Conservation (phyloP, 2,113 vertebrate species). For the Rallus limicola region DNA sequence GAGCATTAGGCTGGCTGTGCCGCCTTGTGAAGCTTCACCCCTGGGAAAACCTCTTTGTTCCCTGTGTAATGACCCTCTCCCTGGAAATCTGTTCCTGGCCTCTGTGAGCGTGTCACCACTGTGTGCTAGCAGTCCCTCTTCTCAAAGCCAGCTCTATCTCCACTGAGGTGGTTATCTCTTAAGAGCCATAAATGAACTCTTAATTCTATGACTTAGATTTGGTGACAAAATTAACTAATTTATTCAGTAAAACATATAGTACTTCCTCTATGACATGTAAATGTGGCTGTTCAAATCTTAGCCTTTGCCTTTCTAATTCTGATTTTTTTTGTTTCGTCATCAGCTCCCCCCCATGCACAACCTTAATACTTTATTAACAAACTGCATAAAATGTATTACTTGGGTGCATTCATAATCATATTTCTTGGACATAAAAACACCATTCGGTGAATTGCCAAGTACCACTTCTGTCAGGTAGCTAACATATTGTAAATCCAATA, state of each 20-base stretch:
- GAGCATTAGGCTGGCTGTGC: background rate
- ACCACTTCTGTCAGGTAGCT: slow-evolving; percentile 11
- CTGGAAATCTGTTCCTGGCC: background rate
- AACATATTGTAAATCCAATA: slow-evolving; percentile 40
- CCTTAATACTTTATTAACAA: background rate
- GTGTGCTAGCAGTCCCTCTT: background rate
- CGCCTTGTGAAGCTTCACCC: background rate
- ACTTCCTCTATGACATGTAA: background rate
- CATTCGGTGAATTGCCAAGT: slow-evolving; percentile 28
- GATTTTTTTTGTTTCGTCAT: background rate
- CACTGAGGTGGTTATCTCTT: slow-evolving; percentile 4
- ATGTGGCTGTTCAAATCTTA: slow-evolving; percentile 5
- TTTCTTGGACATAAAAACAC: slow-evolving; percentile 28
- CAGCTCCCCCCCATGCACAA: background rate
- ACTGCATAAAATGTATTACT: background rate
- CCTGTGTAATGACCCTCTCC: background rate
- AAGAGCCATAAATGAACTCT: slow-evolving; percentile 17
- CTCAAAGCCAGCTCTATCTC: background rate
- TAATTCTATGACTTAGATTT: slow-evolving; percentile 8
- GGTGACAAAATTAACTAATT: background rate
- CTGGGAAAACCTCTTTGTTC: background rate
- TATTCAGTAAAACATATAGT: background rate
- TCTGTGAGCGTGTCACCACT: rapidly evolving
- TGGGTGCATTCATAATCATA: background rate
- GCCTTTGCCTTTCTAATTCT: background rate